Evolutionary conservation across 64 coral and sea anemone species (phyloP), one percentile per base, ranked within the genome.

Genomic region (Astreopora myriophthalma): DNA sequence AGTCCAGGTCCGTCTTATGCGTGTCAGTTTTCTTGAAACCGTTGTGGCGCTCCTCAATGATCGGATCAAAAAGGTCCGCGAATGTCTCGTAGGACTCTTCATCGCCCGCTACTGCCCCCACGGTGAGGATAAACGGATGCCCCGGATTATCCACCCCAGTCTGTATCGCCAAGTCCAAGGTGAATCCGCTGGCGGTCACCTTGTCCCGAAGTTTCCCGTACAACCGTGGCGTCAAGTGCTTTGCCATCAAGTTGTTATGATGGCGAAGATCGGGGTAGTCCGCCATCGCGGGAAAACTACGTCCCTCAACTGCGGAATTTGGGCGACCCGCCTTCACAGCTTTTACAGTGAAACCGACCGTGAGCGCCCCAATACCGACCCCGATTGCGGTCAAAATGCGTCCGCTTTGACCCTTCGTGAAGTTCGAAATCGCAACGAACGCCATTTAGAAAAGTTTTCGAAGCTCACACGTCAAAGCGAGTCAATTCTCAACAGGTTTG

Each of bases 1-100:
- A 48, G 83, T 98, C 93, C 71, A 98, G 70, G 32, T 98, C 93
- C 5, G 96, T 98, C 31, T 92, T 95, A 37, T 98, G 96, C 62
- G 49, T 12, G 72, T 88, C 93, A 38, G 28, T 85, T 87, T 95
- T 98, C 37, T 88, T 88, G 61, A 93, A 98, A 4, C 96, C 96
- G 34, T 87, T 94, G 71, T 98, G 96, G 34, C 96, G 77, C 78
- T 98, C 96, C 63, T 98, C 93, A 8, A 98, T 98, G 48, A 98
- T 73, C 7, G 96, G 96, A 60, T 98, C 96, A 32, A 98, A 95
- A 1, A 98, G 86, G 0, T 98, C 96, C 32, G 96, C 93, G 25
- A 98, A 98, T 14, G 92, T 89, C 0, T 98, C 96, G 34, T 98
- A 98, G n/a, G 93, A 95, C 29, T 98, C 96, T 87, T 98, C 96